Evolutionary conservation across 2,113 vertebrate species (phyloP).

Genomic region (Hippolais icterina): DNA sequence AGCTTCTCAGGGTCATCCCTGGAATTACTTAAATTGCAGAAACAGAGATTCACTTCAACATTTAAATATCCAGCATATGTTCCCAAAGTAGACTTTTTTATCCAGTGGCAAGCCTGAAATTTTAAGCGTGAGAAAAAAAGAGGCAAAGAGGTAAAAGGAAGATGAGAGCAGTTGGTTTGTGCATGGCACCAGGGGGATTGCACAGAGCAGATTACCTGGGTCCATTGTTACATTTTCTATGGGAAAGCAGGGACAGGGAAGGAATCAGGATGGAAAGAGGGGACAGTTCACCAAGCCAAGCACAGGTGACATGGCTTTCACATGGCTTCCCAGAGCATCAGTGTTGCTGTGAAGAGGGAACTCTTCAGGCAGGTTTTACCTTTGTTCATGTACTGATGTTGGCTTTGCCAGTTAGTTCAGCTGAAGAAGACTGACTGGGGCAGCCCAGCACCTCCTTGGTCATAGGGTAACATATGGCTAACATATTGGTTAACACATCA

Average conservation of each 20-base stretch:
- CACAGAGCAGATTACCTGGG: neutral
- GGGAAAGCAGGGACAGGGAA: neutral
- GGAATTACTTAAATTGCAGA: neutral
- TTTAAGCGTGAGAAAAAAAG: neutral
- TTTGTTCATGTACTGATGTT: rapidly evolving
- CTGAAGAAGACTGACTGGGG: neutral
- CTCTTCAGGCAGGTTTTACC: neutral
- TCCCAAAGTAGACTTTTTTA: neutral
- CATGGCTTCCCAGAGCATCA: neutral
- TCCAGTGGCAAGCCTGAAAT: neutral
- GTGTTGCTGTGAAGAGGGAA: rapidly evolving
- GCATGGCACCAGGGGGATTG: neutral
- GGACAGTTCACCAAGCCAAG: neutral
- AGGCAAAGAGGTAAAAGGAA: neutral
- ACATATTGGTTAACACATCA: too few species aligned
- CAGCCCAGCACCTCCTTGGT: neutral
- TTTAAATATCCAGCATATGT: neutral
- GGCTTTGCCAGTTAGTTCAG: neutral
- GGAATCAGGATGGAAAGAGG: neutral
- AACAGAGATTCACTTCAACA: neutral
- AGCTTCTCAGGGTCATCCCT: neutral
- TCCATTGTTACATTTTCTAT: neutral
- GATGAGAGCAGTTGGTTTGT: neutral
- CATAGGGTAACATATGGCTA: neutral
- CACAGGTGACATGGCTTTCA: neutral